Conservation (phyloP, 2,113 vertebrate genomes). For the Maccullochella peelii region DNA sequence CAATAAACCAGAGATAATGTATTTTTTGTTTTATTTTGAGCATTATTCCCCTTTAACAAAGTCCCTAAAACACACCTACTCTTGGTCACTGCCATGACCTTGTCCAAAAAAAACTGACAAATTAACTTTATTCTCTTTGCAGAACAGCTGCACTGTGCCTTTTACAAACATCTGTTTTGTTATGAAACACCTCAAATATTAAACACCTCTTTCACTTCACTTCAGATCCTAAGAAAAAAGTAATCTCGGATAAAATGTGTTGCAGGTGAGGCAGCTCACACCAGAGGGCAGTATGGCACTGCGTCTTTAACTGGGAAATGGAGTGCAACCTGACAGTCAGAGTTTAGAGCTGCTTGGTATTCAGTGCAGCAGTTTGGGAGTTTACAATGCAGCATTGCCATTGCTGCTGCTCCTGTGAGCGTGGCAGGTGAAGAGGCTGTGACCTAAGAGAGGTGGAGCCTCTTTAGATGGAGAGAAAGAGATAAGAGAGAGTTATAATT, state of each 20-base stretch:
- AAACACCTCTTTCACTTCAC: constrained; percentile 40
- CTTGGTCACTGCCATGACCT: neutral
- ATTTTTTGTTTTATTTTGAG: neutral
- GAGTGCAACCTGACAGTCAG: neutral
- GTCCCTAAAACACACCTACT: constrained; percentile 1
- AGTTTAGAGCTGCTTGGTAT: constrained; percentile 57
- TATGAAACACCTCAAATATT: constrained; percentile 69
- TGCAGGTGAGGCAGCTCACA: constrained; percentile 40
- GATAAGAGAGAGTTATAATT: neutral
- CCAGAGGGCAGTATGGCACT: constrained; percentile 72
- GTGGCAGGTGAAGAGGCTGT: constrained; percentile 60
- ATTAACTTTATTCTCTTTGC: constrained; percentile 14
- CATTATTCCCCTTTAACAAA: neutral
- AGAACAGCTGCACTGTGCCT: constrained; percentile 47
- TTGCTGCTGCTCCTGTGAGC: constrained; percentile 18
- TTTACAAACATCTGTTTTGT: constrained; percentile 53
- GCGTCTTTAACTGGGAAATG: neutral
- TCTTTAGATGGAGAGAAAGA: constrained; percentile 21
- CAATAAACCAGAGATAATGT: neutral
- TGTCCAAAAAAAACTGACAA: neutral
- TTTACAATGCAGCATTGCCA: constrained; percentile 59
- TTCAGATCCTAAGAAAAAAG: neutral
- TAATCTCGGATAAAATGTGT: fast-evolving
- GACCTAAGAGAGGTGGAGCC: constrained; percentile 54
- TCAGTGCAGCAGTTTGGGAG: constrained; percentile 31